These are phyloP conservation scores for Colletes gigas DNA, from an alignment of 1,140 invertebrate species.

Conservation along the genomic window DNA sequence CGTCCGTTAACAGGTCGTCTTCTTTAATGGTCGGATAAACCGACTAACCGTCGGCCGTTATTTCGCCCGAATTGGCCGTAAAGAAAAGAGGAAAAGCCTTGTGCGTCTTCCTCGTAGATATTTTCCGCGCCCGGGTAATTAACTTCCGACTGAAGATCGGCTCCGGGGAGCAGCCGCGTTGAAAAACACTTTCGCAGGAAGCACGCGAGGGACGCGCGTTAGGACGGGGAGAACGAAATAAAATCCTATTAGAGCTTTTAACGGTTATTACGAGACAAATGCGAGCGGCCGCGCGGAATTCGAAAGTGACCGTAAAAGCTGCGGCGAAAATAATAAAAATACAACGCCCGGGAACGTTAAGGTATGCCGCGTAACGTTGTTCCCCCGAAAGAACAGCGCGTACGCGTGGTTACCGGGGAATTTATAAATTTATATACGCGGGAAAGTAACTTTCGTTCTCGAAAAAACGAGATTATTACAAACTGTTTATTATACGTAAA, in stretches of 20 bases:
- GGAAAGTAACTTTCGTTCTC: no score
- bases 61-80: slow-evolving; percentile 44
- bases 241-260: slow-evolving; percentile 8
- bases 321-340: neutral
- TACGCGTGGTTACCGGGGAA: neutral
- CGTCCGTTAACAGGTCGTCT: slow-evolving; percentile 69
- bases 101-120: slow-evolving; percentile 14
- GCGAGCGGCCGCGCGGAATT: slow-evolving; percentile 5
- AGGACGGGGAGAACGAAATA: neutral
- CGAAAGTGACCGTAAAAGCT: neutral
- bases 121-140: slow-evolving; percentile 36
- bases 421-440: no score
- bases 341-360: neutral
- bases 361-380: neutral
- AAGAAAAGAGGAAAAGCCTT: slow-evolving; percentile 20
- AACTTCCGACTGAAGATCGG: slow-evolving; percentile 16
- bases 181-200: slow-evolving; percentile 29
- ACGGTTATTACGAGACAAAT: slow-evolving; percentile 16
- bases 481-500: no score
- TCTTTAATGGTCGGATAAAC: slow-evolving; percentile 70
- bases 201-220: neutral
- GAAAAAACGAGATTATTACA: no score
- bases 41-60: slow-evolving; percentile 54
- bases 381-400: neutral
- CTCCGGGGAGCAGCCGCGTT: neutral